phyloP scores from a whole-genome alignment of 1,140 invertebrate species.

The Bombyx mandarina region DNA sequence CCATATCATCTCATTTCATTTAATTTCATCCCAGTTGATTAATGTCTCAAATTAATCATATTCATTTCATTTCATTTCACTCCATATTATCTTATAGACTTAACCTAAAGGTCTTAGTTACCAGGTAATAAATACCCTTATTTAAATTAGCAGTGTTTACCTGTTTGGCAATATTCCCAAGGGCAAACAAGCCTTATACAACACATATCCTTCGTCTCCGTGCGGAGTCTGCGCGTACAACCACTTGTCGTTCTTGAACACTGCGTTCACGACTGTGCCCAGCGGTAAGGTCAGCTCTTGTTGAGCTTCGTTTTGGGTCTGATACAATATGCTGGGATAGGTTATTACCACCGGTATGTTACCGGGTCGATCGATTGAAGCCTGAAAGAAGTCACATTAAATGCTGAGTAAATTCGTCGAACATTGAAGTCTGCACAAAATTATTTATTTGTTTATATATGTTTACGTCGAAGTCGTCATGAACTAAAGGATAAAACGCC shows the following conservation, averaged over 20 bases:
- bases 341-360: constrained; percentile 87
- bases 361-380: constrained; percentile 79
- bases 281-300: constrained; percentile 80
- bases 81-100: background rate
- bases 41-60: no score
- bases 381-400: constrained; percentile 59
- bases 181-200: constrained; percentile 81
- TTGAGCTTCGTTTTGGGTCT: constrained; percentile 80
- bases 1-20: no score
- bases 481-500: no score
- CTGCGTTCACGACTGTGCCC: constrained; percentile 87
- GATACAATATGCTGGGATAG: constrained; percentile 81
- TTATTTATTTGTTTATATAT: background rate
- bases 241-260: constrained; percentile 88
- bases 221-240: constrained; percentile 86
- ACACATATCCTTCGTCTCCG: constrained; percentile 83
- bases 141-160: constrained; percentile 16
- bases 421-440: background rate
- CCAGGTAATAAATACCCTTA: no score
- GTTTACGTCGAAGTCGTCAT: background rate
- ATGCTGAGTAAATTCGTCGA: background rate
- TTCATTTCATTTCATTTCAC: no score
- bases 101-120: background rate
- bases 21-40: no score
- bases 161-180: constrained; percentile 76